Evolutionary conservation across 2,113 vertebrate genomes (phyloP), one percentile per base, ranked within the genome.

Genomic region (Otus sunia): DNA sequence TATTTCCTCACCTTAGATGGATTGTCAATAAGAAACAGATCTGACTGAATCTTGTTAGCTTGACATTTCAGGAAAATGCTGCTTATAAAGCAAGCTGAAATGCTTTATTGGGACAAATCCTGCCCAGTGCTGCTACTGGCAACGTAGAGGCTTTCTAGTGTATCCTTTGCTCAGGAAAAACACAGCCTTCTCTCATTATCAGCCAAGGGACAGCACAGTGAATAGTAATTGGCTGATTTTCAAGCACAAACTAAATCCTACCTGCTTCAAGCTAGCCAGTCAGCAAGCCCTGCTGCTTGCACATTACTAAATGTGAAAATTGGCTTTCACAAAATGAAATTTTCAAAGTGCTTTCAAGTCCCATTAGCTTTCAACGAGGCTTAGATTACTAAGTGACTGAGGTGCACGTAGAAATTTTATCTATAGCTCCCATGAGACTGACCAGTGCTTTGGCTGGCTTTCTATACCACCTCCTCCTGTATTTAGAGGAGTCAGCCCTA

Each of bases 161-260:
- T 60, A 64, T 49, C 58, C 58, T 88, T 74, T 49, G 5, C 87
- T 77, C 52, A 39, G 63, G 59, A 63, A 86, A 92, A 94, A 77
- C 86, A 88, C 63, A 92, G 86, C 66, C 72, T 78, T 71, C 79
- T 63, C 91, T 95, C 79, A 86, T 93, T 88, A 91, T 55, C 86
- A 89, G 94, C 76, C 69, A 80, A 87, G 80, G 85, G 78, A 94
- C 49, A 93, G 92, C 79, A 89, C 64, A 89, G 43, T 56, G 91
- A 95, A 94, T 92, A 89, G 83, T 86, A 91, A 96, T 52, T 92
- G 89, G 83, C 86, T 94, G 92, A 94, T 96, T 95, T 96, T 95
- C 94, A 96, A 84, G 92, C 86, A 81, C 68, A 80, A 91, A 63
- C 88, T 86, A 89, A 96, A 92, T 88, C 83, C 76, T 93, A 94